A percentile compares a stretch with the other conserved stretches of the same genome.
Conservation (phyloP, 1,140 invertebrate genomes). For the Orchesella cincta region DNA sequence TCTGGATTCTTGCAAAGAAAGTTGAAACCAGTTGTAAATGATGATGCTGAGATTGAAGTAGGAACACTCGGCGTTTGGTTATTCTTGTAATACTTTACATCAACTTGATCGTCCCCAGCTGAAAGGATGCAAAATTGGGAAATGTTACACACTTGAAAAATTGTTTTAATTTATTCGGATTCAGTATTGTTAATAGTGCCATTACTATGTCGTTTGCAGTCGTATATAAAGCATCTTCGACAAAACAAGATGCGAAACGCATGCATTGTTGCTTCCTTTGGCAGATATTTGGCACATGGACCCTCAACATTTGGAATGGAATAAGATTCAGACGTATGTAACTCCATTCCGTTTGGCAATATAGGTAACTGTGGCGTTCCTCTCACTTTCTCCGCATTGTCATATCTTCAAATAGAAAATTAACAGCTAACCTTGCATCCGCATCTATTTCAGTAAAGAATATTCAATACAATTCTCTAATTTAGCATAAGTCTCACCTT, state of each 20-base stretch:
- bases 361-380: neutral
- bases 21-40: neutral
- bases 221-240: conserved; percentile 36
- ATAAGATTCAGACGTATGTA: neutral
- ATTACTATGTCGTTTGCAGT: conserved; percentile 39
- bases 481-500: neutral
- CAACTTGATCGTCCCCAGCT: conserved; percentile 25
- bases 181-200: neutral
- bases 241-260: conserved; percentile 39
- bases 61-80: neutral
- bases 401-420: conserved; percentile 13
- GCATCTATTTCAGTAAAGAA: neutral
- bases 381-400: conserved; percentile 19
- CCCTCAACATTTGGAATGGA: conserved; percentile 30
- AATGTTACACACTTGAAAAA: conserved; percentile 2
- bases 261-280: conserved; percentile 20
- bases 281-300: conserved; percentile 10
- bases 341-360: conserved; percentile 9
- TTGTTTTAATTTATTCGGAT: neutral
- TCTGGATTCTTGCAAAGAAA: conserved; percentile 19
- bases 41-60: neutral
- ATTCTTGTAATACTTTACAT: conserved; percentile 24
- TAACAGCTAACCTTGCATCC: no score
- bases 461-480: neutral
- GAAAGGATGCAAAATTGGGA: neutral